phyloP scores from a whole-genome alignment of 2,888 invertebrate genomes.

The Parasteatoda lunata region DNA sequence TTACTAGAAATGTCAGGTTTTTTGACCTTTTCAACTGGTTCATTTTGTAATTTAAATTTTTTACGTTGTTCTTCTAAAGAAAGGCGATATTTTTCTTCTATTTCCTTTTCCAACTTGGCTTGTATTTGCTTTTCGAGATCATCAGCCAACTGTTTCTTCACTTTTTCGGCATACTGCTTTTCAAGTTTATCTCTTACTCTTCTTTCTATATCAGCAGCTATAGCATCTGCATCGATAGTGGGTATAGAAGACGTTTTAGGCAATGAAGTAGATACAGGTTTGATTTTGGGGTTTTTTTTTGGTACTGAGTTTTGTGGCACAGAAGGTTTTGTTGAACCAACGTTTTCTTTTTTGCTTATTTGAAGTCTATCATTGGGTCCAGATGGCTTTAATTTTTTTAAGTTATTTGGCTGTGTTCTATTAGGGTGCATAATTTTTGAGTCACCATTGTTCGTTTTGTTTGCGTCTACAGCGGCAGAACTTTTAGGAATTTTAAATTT shows the following conservation, averaged over 20 bases:
- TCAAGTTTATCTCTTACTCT: constrained; percentile 35
- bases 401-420: neutral
- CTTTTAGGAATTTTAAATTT: constrained; percentile 55
- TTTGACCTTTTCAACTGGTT: constrained; percentile 11
- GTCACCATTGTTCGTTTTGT: constrained; percentile 6
- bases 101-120: constrained; percentile 39
- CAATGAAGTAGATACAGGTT: constrained; percentile 7
- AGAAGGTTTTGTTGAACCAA: neutral
- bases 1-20: neutral
- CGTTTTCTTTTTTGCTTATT: neutral
- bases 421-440: constrained; percentile 3
- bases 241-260: constrained; percentile 2
- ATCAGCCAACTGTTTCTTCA: constrained; percentile 12
- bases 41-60: constrained; percentile 9
- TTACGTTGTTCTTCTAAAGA: neutral
- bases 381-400: neutral
- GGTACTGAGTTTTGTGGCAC: neutral
- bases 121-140: constrained; percentile 26
- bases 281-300: constrained; percentile 35
- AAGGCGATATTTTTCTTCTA: constrained; percentile 29
- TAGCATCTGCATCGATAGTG: constrained; percentile 24
- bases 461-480: neutral
- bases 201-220: constrained; percentile 31
- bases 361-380: neutral
- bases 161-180: neutral